A percentile compares a stretch with the other conserved stretches of the same genome.
These are phyloP conservation scores for Diadegma fenestrale DNA, from an alignment of 2,888 invertebrate genomes.

Conservation along the genomic window DNA sequence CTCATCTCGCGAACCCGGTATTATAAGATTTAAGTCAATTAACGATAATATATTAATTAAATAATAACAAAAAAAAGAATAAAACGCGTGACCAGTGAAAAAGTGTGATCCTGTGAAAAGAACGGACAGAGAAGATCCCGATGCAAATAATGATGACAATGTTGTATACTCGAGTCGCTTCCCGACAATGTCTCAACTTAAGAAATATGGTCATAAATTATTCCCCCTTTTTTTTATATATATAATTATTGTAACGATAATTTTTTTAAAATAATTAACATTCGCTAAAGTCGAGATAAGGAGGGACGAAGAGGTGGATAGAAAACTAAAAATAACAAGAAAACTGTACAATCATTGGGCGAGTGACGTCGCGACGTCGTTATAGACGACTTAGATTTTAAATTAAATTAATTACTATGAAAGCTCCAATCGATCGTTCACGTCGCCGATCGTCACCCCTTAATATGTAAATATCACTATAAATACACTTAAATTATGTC, in stretches of 20 bases:
- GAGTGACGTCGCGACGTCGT: conserved; percentile 63
- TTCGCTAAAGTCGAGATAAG: neutral
- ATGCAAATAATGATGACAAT: conserved; percentile 46
- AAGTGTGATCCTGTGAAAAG: conserved; percentile 27
- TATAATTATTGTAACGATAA: conserved; percentile 33
- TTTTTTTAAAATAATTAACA: conserved; percentile 30
- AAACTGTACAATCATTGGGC: conserved; percentile 74
- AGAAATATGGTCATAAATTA: conserved; percentile 46
- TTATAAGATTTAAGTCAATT: conserved; percentile 73
- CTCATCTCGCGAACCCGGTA: conserved; percentile 58
- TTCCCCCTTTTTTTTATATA: neutral
- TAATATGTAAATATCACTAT: conserved; percentile 28
- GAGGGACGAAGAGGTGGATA: neutral
- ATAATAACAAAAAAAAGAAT: neutral
- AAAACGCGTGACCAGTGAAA: conserved; percentile 6
- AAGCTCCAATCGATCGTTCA: conserved; percentile 60
- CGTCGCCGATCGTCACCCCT: conserved; percentile 46
- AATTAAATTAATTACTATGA: conserved; percentile 50
- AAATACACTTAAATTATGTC: conserved; percentile 36
- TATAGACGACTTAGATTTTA: conserved; percentile 56
- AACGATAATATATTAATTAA: conserved; percentile 67
- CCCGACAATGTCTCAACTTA: conserved; percentile 65
- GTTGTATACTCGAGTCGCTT: conserved; percentile 63
- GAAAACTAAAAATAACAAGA: conserved; percentile 37
- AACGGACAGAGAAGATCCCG: conserved; percentile 42